Evolutionary conservation across 1,140 invertebrate genomes (phyloP).

Genomic region (Drosophila repleta): DNA sequence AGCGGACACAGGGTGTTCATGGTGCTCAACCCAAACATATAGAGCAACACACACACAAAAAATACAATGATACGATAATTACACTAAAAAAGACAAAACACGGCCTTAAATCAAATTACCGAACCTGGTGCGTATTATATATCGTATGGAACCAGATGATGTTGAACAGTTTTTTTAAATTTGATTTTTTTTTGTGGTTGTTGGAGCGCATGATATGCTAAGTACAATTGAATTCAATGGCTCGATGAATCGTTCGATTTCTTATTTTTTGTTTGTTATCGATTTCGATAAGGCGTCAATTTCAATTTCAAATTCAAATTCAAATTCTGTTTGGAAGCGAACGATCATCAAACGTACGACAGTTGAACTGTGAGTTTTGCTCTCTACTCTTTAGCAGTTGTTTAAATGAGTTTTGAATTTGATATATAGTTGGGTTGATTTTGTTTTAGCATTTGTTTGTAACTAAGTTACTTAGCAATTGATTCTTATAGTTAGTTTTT

Average conservation of each 20-base stretch:
- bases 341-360: conserved; percentile 62
- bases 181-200: conserved; percentile 46
- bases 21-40: conserved; percentile 1
- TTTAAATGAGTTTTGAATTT: conserved; percentile 53
- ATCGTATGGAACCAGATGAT: conserved; percentile 76
- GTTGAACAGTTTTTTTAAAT: conserved; percentile 57
- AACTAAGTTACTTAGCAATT: conserved; percentile 71
- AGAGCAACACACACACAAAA: conserved; percentile 25
- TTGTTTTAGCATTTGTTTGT: conserved; percentile 65
- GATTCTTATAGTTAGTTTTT: conserved; percentile 62
- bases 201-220: conserved; percentile 70
- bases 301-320: conserved; percentile 62
- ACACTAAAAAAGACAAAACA: conserved; percentile 53
- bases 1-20: conserved; percentile 19
- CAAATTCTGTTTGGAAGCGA: conserved; percentile 53
- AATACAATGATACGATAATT: conserved; percentile 41
- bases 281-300: conserved; percentile 55
- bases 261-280: conserved; percentile 21
- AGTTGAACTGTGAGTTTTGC: conserved; percentile 71
- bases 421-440: conserved; percentile 50
- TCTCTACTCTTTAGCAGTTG: conserved; percentile 41
- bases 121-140: conserved; percentile 71
- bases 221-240: conserved; percentile 52
- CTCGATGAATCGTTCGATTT: conserved; percentile 54
- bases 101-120: conserved; percentile 68